Conservation (phyloP, 2,113 vertebrate species). For the Amblyopsis rosae region DNA sequence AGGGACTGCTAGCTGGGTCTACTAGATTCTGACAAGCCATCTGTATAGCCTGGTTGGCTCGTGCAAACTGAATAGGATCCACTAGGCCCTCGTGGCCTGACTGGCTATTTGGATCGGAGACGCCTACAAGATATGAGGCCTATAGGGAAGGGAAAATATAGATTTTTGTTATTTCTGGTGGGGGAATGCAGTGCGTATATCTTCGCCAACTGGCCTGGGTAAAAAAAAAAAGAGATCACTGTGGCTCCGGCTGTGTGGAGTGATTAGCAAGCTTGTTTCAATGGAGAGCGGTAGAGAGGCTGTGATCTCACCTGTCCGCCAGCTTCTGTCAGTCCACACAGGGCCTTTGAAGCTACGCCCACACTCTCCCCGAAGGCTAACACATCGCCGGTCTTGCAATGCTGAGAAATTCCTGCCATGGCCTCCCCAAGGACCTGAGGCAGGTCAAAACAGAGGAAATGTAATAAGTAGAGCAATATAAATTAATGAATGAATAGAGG, state of each 20-base stretch:
- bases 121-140: slow-evolving; percentile 96
- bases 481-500: background rate
- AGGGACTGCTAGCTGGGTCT: slow-evolving; percentile 93
- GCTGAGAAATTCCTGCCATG: slow-evolving; percentile 98
- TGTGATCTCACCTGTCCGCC: slow-evolving; percentile 88
- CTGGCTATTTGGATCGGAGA: slow-evolving; percentile 97
- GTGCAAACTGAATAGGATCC: slow-evolving; percentile 96
- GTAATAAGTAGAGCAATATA: background rate
- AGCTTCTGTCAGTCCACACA: slow-evolving; percentile 96
- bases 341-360: slow-evolving; percentile 92
- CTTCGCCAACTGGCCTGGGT: too few species aligned
- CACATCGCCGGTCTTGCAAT: slow-evolving; percentile 94
- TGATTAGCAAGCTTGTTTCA: too few species aligned
- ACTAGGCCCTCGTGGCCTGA: slow-evolving; percentile 96
- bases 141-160: slow-evolving; percentile 49
- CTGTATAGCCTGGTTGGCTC: slow-evolving; percentile 97
- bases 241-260: too few species aligned
- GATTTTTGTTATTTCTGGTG: background rate
- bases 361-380: slow-evolving; percentile 93
- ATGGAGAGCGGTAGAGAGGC: background rate
- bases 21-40: slow-evolving; percentile 98
- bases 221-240: too few species aligned
- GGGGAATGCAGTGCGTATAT: background rate
- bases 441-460: slow-evolving; percentile 3
- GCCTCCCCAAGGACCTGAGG: slow-evolving; percentile 93